Conservation (phyloP, 2,113 vertebrate genomes). For the Chloroceryle aenea region DNA sequence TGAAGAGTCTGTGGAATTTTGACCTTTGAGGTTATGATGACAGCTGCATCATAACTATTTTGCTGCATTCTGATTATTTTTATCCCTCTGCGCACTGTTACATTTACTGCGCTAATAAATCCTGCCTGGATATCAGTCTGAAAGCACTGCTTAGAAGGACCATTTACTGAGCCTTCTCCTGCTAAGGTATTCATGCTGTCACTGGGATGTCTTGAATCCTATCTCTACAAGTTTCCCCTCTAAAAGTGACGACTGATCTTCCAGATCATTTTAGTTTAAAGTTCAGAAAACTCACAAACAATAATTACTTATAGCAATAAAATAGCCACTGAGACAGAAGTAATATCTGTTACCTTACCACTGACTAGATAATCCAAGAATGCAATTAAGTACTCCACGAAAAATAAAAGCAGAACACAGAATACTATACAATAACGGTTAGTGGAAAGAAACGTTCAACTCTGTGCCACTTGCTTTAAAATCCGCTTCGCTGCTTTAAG, state of each 20-base stretch:
- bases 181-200: background rate
- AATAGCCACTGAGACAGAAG: background rate
- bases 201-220: background rate
- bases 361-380: background rate
- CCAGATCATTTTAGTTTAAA: background rate
- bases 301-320: background rate
- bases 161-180: background rate
- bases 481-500: background rate
- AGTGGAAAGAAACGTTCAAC: background rate
- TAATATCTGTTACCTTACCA: background rate
- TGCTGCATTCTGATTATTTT: accelerated
- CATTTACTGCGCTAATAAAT: background rate
- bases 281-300: background rate
- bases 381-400: background rate
- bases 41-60: background rate
- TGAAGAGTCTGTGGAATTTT: background rate
- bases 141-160: background rate
- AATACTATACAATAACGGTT: accelerated
- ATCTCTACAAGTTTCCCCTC: background rate
- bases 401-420: background rate
- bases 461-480: background rate
- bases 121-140: background rate
- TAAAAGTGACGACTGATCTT: background rate
- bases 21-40: background rate
- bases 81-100: background rate